Evolutionary conservation across 1,140 invertebrate genomes (phyloP), one percentile per base, ranked within the genome.

Genomic region (Dufourea novaeangliae): DNA sequence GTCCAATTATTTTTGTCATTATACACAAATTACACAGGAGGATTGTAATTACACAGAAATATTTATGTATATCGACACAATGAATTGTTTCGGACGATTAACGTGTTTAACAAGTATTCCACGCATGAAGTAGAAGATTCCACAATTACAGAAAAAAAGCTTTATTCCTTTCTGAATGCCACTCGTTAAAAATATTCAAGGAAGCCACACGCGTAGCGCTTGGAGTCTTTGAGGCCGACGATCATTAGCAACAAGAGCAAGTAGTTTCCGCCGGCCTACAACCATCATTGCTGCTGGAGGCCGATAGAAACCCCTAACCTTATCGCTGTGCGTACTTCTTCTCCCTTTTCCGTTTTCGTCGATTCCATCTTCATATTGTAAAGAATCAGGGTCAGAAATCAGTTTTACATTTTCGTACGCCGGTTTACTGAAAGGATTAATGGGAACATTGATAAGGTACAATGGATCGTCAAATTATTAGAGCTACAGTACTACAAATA

Each of bases 191-290:
- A 20, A 14, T 61, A 50, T 70, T 76, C 29, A 32, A 37, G 25
- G 56, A 17, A 61, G 17, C 6, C 41, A 17, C 27, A 17, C 3
- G 39, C 34, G n/a, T 8, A 44, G 25, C 54, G 17, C 7, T 54
- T 6, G 29, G 39, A 64, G 25, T 32, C 27, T 44, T 79, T n/a
- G 39, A n/a, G 50, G 37, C 52, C 73, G 83, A 64, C 88, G 92
- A 92, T 88, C 79, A 85, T 87, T 79, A 86, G 90, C 90, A 88
- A 90, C 88, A 90, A 90, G 90, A 93, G 95, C 95, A 96, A 97
- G 96, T 96, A 97, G 96, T 97, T 97, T 97, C 96, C 96, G 95
- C 96, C 96, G 96, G 96, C 96, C 96, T 97, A 97, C 96, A 97
- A 95, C 93, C 88, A 92, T 92, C 83, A 92, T 94, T 92, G 92